Evolutionary conservation across 2,797 vertebrate species (phyloP).

Genomic region (Echeneis naucrates): DNA sequence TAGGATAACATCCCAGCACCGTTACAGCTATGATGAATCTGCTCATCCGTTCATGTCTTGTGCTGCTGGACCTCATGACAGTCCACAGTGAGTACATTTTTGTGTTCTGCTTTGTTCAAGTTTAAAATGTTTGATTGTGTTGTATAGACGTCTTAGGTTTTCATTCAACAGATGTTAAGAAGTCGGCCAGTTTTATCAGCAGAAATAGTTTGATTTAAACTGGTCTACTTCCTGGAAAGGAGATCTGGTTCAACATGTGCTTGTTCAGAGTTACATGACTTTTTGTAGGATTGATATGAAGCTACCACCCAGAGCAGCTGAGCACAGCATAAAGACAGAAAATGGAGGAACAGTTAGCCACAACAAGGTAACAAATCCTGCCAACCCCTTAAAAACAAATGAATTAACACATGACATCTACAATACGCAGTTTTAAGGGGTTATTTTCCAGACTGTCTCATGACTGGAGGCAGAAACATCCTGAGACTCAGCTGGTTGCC

Average conservation of each 20-base stretch:
- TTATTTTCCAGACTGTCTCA: conserved; percentile 9
- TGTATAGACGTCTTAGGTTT: background rate
- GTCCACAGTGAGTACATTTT: conserved; percentile 73
- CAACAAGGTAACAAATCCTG: background rate
- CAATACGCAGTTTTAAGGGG: background rate
- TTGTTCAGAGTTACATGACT: no score
- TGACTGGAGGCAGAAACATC: background rate
- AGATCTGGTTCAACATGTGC: background rate
- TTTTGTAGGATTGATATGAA: background rate
- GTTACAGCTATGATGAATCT: conserved; percentile 41
- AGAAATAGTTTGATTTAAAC: background rate
- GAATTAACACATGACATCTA: background rate
- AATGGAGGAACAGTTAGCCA: background rate
- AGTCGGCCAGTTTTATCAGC: background rate
- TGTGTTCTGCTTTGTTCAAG: background rate
- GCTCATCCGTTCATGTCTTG: conserved; percentile 43
- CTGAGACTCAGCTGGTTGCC: background rate
- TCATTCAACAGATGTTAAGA: background rate
- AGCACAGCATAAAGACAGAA: background rate
- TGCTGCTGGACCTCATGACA: conserved; percentile 61
- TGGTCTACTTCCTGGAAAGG: background rate
- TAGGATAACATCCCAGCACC: conserved; percentile 13
- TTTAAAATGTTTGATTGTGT: conserved; percentile 6
- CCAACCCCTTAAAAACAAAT: background rate
- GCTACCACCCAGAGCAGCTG: background rate